These are phyloP conservation scores for Fragum fragum DNA, from an alignment of 2,888 invertebrate genomes.

Conservation along the genomic window DNA sequence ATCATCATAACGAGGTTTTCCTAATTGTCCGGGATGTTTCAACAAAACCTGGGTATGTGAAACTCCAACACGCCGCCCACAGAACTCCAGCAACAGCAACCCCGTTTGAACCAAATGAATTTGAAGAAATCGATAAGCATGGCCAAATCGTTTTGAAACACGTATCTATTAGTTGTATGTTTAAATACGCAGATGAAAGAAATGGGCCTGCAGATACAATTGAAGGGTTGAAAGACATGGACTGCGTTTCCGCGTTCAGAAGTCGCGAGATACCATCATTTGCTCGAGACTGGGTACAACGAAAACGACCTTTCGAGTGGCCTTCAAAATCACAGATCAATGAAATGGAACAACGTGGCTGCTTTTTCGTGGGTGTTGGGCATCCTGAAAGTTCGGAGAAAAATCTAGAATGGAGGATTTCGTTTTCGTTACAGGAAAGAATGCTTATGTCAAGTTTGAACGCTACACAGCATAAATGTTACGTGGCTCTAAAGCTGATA, in stretches of 20 bases:
- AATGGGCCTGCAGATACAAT: not conserved
- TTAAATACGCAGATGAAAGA: not conserved
- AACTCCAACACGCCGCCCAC: not conserved
- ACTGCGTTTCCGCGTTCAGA: not conserved
- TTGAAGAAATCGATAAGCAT: not conserved
- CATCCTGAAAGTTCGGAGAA: not conserved
- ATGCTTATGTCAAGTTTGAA: not conserved
- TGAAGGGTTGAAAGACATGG: not conserved
- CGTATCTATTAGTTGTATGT: not conserved
- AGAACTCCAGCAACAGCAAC: not conserved
- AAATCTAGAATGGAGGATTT: slow-evolving; percentile 3
- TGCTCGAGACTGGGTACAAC: not conserved
- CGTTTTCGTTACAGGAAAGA: not conserved
- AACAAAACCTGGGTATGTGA: slow-evolving; percentile 4
- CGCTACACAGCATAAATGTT: slow-evolving; percentile 9
- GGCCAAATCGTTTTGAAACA: not conserved
- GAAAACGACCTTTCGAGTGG: not conserved
- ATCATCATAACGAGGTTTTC: too few relatives aligned
- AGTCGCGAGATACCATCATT: not conserved
- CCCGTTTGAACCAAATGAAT: not conserved
- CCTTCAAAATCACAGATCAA: not conserved
- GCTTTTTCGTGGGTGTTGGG: not conserved
- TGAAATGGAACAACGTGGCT: not conserved
- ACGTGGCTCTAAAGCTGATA: slow-evolving; percentile 1
- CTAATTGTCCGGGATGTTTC: not conserved